Evolutionary conservation across 2,113 vertebrate species (phyloP), one percentile per base, ranked within the genome.

Genomic region (Addax nasomaculatus): DNA sequence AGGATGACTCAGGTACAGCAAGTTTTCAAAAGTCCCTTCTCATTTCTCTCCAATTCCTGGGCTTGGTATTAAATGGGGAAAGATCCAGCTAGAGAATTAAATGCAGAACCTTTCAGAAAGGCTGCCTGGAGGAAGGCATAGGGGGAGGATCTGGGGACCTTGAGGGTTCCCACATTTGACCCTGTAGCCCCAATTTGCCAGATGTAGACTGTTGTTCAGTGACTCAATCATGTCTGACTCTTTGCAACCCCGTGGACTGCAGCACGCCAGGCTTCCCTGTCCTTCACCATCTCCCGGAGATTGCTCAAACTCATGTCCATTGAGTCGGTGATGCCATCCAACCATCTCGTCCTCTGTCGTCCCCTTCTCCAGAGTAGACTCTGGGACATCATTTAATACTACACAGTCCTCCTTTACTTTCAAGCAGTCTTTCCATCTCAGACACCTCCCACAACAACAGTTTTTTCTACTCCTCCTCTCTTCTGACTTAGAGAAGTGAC

Each of bases 161-260:
- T 6, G 0, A 16, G 17, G 11, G n/a, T 2, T 17, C 4, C 30
- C 47, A 2, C 5, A 16, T 14, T 13, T 9, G 5, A 2, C 16
- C 53, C 29, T 2, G 19, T 6, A 11, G n/a, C 19, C 16, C 51
- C 25, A 4, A 5, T 76, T 4, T 15, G 39, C 47, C 55, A 5
- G 1, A 5, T 55, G 19, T 14, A 45, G 19, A 39, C 19, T 73
- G 67, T 39, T 39, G n/a, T 39, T 39, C 67, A 73, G 67, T 23
- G 2, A 0, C n/a, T 39, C n/a, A 73, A 0, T 73, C 67, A 25
- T 13, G n/a, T 73, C n/a, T 36, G n/a, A 39, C 67, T 73, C 19
- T 39, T 36, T 73, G 67, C n/a, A 36, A 6, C 19, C 67, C 67
- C 5, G 0, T 39, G n/a, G 19, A 23, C n/a, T 73, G 67, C 36